Conservation (phyloP, 1,140 invertebrate species). For the Coptotermes formosanus region DNA sequence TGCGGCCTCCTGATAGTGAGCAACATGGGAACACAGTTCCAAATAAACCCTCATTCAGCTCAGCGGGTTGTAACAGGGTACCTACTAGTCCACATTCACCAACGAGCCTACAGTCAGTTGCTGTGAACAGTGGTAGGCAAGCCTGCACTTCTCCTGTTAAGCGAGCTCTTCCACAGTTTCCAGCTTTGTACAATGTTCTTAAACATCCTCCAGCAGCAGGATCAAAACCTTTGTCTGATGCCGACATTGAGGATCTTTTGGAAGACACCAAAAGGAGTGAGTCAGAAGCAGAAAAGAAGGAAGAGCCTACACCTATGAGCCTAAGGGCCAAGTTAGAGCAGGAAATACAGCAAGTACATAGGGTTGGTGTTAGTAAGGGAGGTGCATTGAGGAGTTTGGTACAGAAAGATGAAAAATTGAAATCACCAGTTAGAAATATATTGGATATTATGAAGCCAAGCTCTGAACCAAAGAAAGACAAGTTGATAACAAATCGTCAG, state of each 20-base stretch:
- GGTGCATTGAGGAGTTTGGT: conserved; percentile 26
- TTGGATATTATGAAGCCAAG: not conserved
- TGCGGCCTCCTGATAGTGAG: not conserved
- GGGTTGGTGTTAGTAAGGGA: conserved; percentile 34
- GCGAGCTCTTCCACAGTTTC: not conserved
- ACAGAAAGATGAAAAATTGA: conserved; percentile 17
- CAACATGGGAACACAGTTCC: not conserved
- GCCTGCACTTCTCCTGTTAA: not conserved
- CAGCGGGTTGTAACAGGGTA: not conserved
- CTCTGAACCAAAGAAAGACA: not conserved
- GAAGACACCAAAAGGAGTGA: not conserved
- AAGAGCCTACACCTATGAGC: not conserved
- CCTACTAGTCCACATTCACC: not conserved
- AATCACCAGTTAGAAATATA: not conserved
- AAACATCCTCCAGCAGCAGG: not conserved
- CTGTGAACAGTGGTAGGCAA: no score
- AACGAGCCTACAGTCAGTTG: not conserved
- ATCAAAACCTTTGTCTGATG: not conserved
- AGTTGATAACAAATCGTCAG: not conserved
- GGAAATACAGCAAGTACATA: conserved; percentile 34
- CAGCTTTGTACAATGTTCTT: not conserved
- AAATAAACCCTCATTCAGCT: not conserved
- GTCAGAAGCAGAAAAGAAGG: not conserved
- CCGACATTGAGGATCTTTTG: not conserved
- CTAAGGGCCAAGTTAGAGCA: conserved; percentile 30